Base-by-base conservation (phyloP, 2,113 vertebrate genomes). In the Macaca mulatta region DNA sequence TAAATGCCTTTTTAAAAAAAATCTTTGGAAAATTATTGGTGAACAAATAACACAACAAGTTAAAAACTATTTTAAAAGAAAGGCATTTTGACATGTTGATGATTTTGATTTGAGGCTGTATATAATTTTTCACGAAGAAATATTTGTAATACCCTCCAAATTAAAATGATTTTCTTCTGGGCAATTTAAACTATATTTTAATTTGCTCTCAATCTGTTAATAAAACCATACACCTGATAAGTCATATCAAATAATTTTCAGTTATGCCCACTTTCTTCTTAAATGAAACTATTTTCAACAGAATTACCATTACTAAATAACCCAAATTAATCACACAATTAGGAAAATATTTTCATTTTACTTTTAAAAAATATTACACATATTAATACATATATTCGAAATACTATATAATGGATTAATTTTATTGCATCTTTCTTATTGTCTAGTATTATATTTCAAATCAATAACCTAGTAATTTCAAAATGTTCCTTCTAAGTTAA, bases 121-220 rank as follows among this genome's bases (percentile, higher is more conserved):
- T 22, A n/a, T 85, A 79, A 79, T 88, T 93, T 70, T 89, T 90
- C 81, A 93, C 48, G 70, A 64, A 95, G 6, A 27, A 91, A 52
- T 64, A 78, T 84, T 38, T 95, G 7, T 69, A 64, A 67, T 23
- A 77, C 0, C 0, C 5, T 64, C 22, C 57, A 55, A 88, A 86
- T 8, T 77, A 72, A 78, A 61, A 18, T 45, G 4, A 5, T 38
- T 87, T 97, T 18, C 10, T 57, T 7, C 8, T 20, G 27, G 5
- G 1, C 4, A 72, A 35, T 88, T 93, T 93, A 61, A 70, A 95
- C 82, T 92, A 64, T 32, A 79, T 70, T 43, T 52, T 74, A 88
- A 3, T 59, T 27, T 8, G 50, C 16, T 88, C 9, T 89, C 59
- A 61, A 48, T 87, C 17, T 67, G 14, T 45, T 92, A 80, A 89